Evolutionary conservation across 2,888 invertebrate species (phyloP), one percentile per base, ranked within the genome.

Genomic region (Lochmaea capreae): DNA sequence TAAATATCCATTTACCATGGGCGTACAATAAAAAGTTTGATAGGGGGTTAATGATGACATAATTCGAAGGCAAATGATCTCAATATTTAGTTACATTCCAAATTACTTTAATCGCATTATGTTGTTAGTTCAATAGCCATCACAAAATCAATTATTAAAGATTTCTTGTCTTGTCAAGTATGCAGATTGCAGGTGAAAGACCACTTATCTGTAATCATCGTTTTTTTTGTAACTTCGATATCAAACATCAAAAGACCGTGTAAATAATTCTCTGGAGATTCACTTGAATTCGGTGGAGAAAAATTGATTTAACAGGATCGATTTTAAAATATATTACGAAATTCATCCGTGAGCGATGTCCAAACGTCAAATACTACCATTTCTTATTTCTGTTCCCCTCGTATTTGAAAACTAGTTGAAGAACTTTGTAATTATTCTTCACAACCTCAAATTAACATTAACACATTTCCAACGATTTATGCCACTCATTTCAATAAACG

Each of bases 221-320:
- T 42, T 43, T 63, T 18, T 63, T 63, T n/a, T n/a, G n/a, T 11
- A 2, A 12, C 43, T 18, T 62, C 33, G n/a, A 61, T 39, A 82
- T 71, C 62, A 72, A 78, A 84, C 84, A 83, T 85, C 84, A 85
- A 85, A 84, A 83, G 84, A 80, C 76, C 81, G 78, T 80, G 81
- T 84, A 82, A 85, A 85, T 85, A 84, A 85, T 84, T 84, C 81
- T 77, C 75, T 65, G 77, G 73, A 80, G 83, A 81, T 83, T 83
- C 84, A 83, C 83, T 84, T 83, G 83, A 83, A 81, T 83, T 82
- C 77, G 76, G 77, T 81, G 72, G 68, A 73, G 57, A 26, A 58
- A 11, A 22, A 58, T 8, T 5, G 57, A 58, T 58, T 12, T 11
- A 11, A 1, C 57, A 58, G 57, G 57, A 58, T 58, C 26, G 57